These are phyloP conservation scores for Dunckerocampus dactyliophorus DNA, from an alignment of 2,113 vertebrate species.

Conservation along the genomic window DNA sequence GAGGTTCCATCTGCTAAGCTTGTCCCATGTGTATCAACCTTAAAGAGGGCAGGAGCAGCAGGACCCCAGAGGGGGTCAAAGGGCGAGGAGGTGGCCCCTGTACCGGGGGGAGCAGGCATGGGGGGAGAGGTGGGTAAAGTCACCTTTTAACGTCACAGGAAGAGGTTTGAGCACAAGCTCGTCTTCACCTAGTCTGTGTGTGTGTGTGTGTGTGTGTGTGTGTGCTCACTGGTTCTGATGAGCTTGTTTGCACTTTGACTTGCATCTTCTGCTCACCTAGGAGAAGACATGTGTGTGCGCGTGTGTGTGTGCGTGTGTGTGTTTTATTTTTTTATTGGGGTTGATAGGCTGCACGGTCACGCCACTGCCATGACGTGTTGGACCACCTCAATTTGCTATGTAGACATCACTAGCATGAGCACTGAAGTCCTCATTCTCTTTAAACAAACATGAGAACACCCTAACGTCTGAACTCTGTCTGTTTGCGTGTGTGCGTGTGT, in stretches of 20 bases:
- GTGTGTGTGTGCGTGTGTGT: too few species aligned
- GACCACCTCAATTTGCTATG: too few species aligned
- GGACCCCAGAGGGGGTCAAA: constrained; percentile 71
- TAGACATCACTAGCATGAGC: too few species aligned
- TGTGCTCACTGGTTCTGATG: constrained; percentile 43
- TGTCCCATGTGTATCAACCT: constrained; percentile 70
- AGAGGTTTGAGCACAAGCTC: constrained; percentile 60
- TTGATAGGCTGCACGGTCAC: too few species aligned
- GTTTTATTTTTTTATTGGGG: too few species aligned
- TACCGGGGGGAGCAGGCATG: constrained; percentile 69
- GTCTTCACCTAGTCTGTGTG: constrained; percentile 59
- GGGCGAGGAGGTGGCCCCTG: constrained; percentile 71
- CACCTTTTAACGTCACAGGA: constrained; percentile 45
- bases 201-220: constrained; percentile 39
- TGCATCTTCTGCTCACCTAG: too few species aligned
- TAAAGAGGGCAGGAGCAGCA: constrained; percentile 64
- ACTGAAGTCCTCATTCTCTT: too few species aligned
- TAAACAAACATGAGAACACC: too few species aligned
- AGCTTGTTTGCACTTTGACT: constrained; percentile 5
- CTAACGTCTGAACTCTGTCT: too few species aligned
- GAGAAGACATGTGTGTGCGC: too few species aligned
- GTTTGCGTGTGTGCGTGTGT: constrained; percentile 10
- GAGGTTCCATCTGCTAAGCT: constrained; percentile 58
- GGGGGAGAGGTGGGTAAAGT: constrained; percentile 76
- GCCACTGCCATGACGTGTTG: too few species aligned